Evolutionary conservation across 2,888 invertebrate species (phyloP), one percentile per base, ranked within the genome.

Genomic region (Spisula solida): DNA sequence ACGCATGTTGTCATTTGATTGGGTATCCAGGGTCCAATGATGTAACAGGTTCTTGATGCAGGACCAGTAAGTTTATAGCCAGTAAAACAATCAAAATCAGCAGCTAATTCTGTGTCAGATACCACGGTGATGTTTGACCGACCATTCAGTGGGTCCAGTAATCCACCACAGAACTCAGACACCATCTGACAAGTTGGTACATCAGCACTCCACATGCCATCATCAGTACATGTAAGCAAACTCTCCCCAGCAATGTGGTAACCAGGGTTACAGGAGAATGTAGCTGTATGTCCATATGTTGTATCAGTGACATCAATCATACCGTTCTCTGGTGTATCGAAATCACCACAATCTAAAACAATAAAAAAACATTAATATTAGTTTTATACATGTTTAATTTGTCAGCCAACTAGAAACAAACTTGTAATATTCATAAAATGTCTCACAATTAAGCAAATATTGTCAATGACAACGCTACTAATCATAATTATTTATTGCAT

Each of bases 261-360:
- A 6, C 89, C 89, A 31, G 29, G 41, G 25, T 60, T 48, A 55
- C 89, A 89, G 18, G 78, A 51, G 60, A 87, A 89, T 14, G 29
- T 29, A 31, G 89, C 89, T 5, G 66, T 78, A 78, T 85, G 85
- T 34, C 89, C 84, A 55, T 87, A 85, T 4, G 89, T 89, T n/a
- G 89, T 89, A 31, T 85, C 41, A 2, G 75, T 25, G n/a, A 60
- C 79, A 60, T 56, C 20, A 90, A 86, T 8, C 20, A 48, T 41
- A 16, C 90, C 88, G 81, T 88, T 81, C 12, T 18, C 25, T 18
- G 88, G 88, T 47, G 78, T 60, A 6, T 34, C 12, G 6, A 90
- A 78, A 78, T 84, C 70, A n/a, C 84, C 81, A 85, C 90, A 90
- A 78, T 88, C 90, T 90, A 56, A 41, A 41, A 10, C 83, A 88